phyloP scores from a whole-genome alignment of 2,888 invertebrate species.

The Zelleria hepariella region DNA sequence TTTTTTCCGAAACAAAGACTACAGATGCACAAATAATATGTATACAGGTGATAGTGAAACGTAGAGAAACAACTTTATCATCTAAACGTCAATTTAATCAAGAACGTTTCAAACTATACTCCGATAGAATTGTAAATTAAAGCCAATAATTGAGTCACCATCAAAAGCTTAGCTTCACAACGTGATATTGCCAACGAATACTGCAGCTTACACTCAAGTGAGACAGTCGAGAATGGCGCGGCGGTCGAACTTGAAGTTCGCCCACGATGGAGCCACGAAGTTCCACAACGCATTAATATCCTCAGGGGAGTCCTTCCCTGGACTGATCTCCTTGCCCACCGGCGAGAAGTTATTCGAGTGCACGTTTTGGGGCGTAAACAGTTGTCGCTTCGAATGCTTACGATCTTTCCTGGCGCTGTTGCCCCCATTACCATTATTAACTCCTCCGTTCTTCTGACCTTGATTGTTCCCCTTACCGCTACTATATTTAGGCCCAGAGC shows the following conservation, averaged over 20 bases:
- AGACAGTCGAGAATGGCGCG: conserved; percentile 5
- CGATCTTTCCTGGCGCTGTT: conserved; percentile 38
- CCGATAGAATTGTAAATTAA: background rate
- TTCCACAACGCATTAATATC: conserved; percentile 33
- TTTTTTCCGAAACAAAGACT: no score
- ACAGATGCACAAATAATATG: no score
- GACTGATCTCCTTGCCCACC: conserved; percentile 35
- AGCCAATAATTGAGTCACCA: background rate
- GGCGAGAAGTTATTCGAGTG: conserved; percentile 36
- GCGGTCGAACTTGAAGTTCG: conserved; percentile 69
- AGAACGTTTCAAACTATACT: background rate
- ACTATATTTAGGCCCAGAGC: conserved; percentile 27
- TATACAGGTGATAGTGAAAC: no score
- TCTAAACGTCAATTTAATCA: background rate
- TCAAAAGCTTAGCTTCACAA: background rate
- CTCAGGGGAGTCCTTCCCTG: conserved; percentile 21
- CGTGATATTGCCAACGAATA: background rate
- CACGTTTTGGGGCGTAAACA: conserved; percentile 66
- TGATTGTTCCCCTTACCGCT: conserved; percentile 12
- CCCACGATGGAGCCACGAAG: conserved; percentile 75
- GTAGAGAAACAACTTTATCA: background rate
- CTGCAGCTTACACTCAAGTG: background rate
- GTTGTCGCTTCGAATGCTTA: conserved; percentile 68
- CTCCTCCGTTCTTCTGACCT: conserved; percentile 6
- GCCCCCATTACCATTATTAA: conserved; percentile 23